Evolutionary conservation across 64 coral and sea anemone genomes (phyloP), one percentile per base, ranked within the genome.

Genomic region (Trachythela sp.): DNA sequence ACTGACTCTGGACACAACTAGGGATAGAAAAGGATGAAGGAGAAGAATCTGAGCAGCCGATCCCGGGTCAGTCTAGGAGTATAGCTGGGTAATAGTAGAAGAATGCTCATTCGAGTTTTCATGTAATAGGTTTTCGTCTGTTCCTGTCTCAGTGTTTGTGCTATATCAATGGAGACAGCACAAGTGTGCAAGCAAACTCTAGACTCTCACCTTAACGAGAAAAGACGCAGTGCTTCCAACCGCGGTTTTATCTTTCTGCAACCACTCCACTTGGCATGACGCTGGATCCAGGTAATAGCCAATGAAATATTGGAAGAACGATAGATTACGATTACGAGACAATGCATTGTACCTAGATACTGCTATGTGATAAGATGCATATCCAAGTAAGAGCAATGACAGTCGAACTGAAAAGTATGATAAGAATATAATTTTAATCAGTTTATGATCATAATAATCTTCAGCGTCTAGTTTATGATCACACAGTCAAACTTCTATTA

Each of bases 151-250:
- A n/a, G n/a, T n/a, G n/a, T n/a, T n/a, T n/a, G n/a, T 13, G 48
- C 75, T 11, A 32, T 83, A n/a, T n/a, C n/a, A n/a, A n/a, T n/a
- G n/a, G 14, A 52, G n/a, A 30, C 13, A 24, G 32, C 20, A 35
- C 6, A 13, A 58, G 84, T n/a, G 9, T 39, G 20, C 48, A 89
- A 43, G 7, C 24, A 27, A 36, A 13, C 26, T 2, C 7, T 32
- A 29, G 41, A 45, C 42, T 45, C 39, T 24, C 89, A 98, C 95
- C 93, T 94, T 90, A 1, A 93, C 20, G 77, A 93, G 32, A 48
- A 98, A 98, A 87, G 91, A 91, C 85, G 94, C 92, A 54, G 95
- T 92, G 77, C 94, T 72, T 0, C 95, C 95, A 37, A 98, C 95
- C 17, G 92, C 72, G 33, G 72, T 48, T 32, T 91, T 93, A 41